phyloP scores from a whole-genome alignment of 1,140 invertebrate genomes.

The Glomeris maerens region DNA sequence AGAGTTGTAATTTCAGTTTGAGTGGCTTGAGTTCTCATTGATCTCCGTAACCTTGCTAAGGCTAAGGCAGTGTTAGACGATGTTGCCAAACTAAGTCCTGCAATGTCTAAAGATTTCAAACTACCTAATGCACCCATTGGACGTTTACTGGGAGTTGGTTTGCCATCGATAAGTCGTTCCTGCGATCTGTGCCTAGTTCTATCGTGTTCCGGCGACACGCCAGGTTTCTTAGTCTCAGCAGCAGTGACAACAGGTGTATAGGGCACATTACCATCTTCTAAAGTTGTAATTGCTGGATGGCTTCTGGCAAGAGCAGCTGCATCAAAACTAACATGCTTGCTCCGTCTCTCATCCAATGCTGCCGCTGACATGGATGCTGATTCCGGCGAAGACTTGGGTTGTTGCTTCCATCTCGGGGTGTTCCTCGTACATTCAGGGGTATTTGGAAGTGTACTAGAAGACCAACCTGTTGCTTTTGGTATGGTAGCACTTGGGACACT shows the following conservation, averaged over 20 bases:
- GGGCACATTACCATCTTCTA: neutral
- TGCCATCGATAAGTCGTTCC: conserved; percentile 53
- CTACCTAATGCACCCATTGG: conserved; percentile 16
- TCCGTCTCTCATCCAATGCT: conserved; percentile 25
- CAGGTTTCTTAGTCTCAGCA: conserved; percentile 13
- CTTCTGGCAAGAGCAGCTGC: conserved; percentile 17
- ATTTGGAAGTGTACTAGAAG: neutral
- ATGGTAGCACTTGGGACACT: neutral
- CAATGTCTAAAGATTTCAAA: conserved; percentile 4
- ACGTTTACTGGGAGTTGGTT: too few species aligned
- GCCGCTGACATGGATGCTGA: too few species aligned
- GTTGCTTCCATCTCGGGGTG: conserved; percentile 7
- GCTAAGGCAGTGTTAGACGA: conserved; percentile 7
- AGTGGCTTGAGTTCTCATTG: conserved; percentile 83
- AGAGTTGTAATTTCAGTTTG: conserved; percentile 66
- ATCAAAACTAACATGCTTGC: conserved; percentile 80
- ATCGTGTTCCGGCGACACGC: conserved; percentile 9
- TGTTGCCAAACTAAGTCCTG: neutral
- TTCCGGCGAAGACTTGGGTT: too few species aligned
- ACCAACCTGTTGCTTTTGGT: conserved; percentile 10
- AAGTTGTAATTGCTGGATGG: neutral
- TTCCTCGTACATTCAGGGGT: conserved; percentile 5
- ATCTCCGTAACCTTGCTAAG: conserved; percentile 2
- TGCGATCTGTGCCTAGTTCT: conserved; percentile 38
- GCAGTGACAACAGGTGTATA: conserved; percentile 1